phyloP scores from a whole-genome alignment of 2,888 invertebrate species.

The Cataglyphis altisquamis region DNA sequence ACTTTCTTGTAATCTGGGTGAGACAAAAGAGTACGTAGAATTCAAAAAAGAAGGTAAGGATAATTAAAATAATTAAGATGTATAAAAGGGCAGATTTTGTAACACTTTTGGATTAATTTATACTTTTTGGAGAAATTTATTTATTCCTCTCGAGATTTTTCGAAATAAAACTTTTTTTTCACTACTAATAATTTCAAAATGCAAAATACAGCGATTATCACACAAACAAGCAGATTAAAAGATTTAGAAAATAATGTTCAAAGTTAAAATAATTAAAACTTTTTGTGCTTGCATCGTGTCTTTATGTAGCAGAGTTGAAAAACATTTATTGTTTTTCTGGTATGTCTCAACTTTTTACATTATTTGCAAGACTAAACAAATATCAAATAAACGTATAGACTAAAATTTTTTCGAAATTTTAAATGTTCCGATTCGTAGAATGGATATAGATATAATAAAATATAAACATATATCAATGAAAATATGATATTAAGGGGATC shows the following conservation, averaged over 20 bases:
- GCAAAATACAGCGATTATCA: neutral
- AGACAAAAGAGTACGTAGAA: no score
- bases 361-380: no score
- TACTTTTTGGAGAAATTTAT: neutral
- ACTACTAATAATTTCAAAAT: neutral
- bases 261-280: no score
- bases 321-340: no score
- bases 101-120: no score
- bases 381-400: no score
- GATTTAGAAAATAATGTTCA: no score
- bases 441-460: conserved; percentile 69
- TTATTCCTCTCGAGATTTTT: neutral
- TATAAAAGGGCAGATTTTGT: neutral
- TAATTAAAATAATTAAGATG: neutral
- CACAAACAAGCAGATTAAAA: neutral
- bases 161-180: neutral
- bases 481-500: neutral
- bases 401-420: no score
- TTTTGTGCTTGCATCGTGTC: no score
- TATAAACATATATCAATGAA: no score
- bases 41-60: neutral
- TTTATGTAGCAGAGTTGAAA: no score
- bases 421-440: neutral
- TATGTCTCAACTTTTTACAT: no score
- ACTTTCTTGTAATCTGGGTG: neutral